A percentile compares a stretch with the other conserved stretches of the same genome.
Evolutionary conservation across 2,797 vertebrate species (phyloP).

Genomic region (Anguilla megastoma): DNA sequence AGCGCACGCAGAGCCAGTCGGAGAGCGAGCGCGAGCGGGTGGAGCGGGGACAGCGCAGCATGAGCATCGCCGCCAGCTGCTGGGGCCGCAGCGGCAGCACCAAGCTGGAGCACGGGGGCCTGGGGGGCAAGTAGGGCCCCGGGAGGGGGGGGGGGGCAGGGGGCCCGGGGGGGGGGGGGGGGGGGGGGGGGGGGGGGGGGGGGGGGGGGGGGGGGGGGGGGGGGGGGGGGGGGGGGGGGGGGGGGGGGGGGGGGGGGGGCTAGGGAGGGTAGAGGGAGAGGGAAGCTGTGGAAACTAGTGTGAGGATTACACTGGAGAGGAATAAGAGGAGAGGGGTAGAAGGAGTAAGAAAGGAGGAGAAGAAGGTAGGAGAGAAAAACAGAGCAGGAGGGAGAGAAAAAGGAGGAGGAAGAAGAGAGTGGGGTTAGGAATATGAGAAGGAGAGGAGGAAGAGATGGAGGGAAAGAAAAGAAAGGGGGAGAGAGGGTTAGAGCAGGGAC

Average conservation of each 20-base stretch:
- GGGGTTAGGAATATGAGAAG: background rate
- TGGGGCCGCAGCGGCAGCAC: slow-evolving; percentile 84
- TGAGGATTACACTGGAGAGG: no score
- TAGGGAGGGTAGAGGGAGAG: slow-evolving; percentile 32
- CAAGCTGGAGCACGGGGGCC: slow-evolving; percentile 74
- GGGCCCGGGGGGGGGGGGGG: slow-evolving; percentile 24
- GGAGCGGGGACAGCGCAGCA: slow-evolving; percentile 80
- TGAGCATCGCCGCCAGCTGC: slow-evolving; percentile 90
- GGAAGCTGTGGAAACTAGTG: no score
- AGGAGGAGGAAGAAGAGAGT: slow-evolving; percentile 27
- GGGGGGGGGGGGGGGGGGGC: slow-evolving; percentile 22
- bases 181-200: slow-evolving; percentile 25
- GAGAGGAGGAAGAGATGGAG: slow-evolving; percentile 14
- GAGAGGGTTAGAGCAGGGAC: slow-evolving; percentile 29
- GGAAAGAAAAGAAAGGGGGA: background rate
- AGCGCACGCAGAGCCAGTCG: slow-evolving; percentile 84
- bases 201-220: slow-evolving; percentile 51
- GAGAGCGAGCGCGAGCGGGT: slow-evolving; percentile 83
- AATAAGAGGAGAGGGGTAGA: no score
- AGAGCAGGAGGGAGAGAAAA: slow-evolving; percentile 20
- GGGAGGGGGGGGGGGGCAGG: slow-evolving; percentile 31
- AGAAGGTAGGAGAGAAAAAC: slow-evolving; percentile 35
- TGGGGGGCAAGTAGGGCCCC: slow-evolving; percentile 47
- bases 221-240: slow-evolving; percentile 36
- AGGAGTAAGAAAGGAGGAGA: slow-evolving; percentile 20